Evolutionary conservation across 1,140 invertebrate species (phyloP).

Genomic region (Pararge aegeria): DNA sequence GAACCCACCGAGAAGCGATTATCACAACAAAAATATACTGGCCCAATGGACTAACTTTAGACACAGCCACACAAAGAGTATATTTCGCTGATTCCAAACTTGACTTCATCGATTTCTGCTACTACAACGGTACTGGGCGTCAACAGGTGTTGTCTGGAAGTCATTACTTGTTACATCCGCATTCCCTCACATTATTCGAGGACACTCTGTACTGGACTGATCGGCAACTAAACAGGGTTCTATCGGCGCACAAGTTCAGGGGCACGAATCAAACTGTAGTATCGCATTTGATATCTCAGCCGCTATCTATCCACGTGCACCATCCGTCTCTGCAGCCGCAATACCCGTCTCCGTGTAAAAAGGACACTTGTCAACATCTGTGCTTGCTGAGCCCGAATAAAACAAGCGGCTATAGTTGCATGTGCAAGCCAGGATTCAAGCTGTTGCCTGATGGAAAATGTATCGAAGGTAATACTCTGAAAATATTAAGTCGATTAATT

Average conservation of each 20-base stretch:
- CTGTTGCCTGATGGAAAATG: conserved; percentile 86
- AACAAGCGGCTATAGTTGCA: conserved; percentile 89
- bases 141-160: conserved; percentile 93
- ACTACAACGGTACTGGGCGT: conserved; percentile 95
- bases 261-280: conserved; percentile 95
- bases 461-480: conserved; percentile 81
- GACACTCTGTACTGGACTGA: conserved; percentile 99
- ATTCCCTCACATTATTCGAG: conserved; percentile 95
- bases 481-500: too few relatives aligned
- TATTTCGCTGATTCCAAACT: conserved; percentile 99
- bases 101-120: conserved; percentile 99
- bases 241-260: conserved; percentile 94
- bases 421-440: conserved; percentile 94
- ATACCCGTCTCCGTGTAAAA: conserved; percentile 90
- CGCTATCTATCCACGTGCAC: conserved; percentile 95
- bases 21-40: conserved; percentile 98
- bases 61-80: conserved; percentile 94
- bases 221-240: conserved; percentile 92
- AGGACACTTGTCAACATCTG: conserved; percentile 91
- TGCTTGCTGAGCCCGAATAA: conserved; percentile 91
- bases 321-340: conserved; percentile 95
- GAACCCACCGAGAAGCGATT: conserved; percentile 90
- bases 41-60: conserved; percentile 98
- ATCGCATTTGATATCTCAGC: conserved; percentile 96
- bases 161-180: conserved; percentile 96